These are phyloP conservation scores for Pseudonaja textilis DNA, from an alignment of 2,113 vertebrate species.

Conservation along the genomic window DNA sequence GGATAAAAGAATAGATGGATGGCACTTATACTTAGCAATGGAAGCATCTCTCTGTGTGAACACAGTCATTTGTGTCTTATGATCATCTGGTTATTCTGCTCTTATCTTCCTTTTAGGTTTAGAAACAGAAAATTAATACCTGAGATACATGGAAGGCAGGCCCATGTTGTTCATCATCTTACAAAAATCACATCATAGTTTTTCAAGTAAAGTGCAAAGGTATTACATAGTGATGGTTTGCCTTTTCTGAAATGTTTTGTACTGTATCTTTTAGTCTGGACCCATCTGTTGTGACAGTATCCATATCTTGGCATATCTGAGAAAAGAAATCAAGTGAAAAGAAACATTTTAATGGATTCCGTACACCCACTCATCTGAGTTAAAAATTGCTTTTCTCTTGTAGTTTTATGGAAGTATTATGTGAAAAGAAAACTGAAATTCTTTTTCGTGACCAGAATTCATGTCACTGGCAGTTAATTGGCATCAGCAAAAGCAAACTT, in stretches of 20 bases:
- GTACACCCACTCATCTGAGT: conserved; percentile 57
- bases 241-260: conserved; percentile 63
- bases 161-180: neutral
- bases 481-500: conserved; percentile 63
- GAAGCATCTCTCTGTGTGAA: neutral
- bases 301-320: conserved; percentile 66
- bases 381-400: conserved; percentile 60
- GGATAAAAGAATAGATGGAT: neutral
- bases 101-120: neutral
- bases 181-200: conserved; percentile 35
- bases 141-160: neutral
- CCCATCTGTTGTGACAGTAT: conserved; percentile 65
- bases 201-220: conserved; percentile 60
- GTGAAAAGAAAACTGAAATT: conserved; percentile 44
- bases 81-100: neutral
- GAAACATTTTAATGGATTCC: conserved; percentile 58
- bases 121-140: neutral
- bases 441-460: conserved; percentile 60
- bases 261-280: conserved; percentile 48
- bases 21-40: neutral
- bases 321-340: conserved; percentile 66
- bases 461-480: conserved; percentile 64
- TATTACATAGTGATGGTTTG: conserved; percentile 57
- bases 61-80: neutral
- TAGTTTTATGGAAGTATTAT: conserved; percentile 46